These are phyloP conservation scores for Sinopyrophorus schimmeli DNA, from an alignment of 2,888 invertebrate genomes.

Conservation along the genomic window DNA sequence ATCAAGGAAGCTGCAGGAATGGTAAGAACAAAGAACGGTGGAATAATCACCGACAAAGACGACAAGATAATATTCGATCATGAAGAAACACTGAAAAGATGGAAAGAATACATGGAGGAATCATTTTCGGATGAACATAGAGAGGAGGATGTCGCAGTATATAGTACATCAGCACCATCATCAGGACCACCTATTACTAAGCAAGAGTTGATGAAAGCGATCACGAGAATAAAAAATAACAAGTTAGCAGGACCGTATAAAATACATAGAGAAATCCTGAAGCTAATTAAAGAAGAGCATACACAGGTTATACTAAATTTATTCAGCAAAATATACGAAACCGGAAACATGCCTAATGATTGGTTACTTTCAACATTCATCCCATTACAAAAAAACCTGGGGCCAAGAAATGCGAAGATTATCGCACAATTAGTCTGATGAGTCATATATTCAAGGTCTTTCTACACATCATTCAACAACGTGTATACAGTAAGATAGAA, in stretches of 20 bases:
- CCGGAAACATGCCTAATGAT: constrained; percentile 10
- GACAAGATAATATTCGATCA: too few species aligned
- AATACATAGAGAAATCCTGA: constrained; percentile 11
- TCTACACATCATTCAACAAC: constrained; percentile 7
- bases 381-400: constrained; percentile 5
- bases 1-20: too few species aligned
- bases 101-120: too few species aligned
- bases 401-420: constrained; percentile 4
- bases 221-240: too few species aligned
- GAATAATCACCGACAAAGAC: too few species aligned
- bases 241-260: constrained; percentile 18
- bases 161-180: too few species aligned
- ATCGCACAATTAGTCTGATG: constrained; percentile 2
- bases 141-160: too few species aligned
- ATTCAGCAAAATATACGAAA: constrained; percentile 24
- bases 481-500: constrained; percentile 12
- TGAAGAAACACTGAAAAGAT: too few species aligned
- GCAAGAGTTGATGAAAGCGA: too few species aligned
- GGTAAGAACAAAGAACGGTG: too few species aligned
- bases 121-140: too few species aligned
- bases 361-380: constrained; percentile 10
- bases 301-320: constrained; percentile 1
- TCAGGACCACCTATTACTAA: too few species aligned
- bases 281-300: constrained; percentile 12
- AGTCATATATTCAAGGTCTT: constrained; percentile 3